Base-by-base conservation (phyloP, 2,888 invertebrate genomes). In the Dasysyrphus tricinctus region DNA sequence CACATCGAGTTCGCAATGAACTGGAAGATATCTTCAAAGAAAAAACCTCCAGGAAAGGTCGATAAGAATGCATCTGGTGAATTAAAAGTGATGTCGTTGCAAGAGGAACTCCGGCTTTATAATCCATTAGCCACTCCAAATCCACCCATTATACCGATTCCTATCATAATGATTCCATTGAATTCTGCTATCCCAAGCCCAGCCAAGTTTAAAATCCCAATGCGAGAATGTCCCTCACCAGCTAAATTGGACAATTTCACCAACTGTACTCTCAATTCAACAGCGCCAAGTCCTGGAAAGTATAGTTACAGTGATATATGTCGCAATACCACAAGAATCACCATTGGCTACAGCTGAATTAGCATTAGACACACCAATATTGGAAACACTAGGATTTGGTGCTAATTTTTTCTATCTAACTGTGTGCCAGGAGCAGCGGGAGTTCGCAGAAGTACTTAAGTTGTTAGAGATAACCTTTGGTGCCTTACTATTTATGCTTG, bases 201-300 rank as follows among this genome's bases (percentile, higher is more conserved):
- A 11, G 93, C 92, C 59, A 92, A 92, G 47, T 94, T 94, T 76
- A 94, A 94, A 90, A 91, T 94, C 56, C 94, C 94, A 2, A 93
- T 94, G 67, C 91, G 93, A 5, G 92, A 95, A 76, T 95, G 95
- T 88, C 95, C 95, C 5, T 94, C 94, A 49, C 92, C 95, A 70
- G 93, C 94, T 0, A 93, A 94, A 63, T 94, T 94, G 11, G 94
- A 94, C 47, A 94, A 94, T 87, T 93, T 94, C 7, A 94, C 94
- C 2, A 94, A 94, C 88, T 94, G 94, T 3, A 93, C 93, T 2
- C 92, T 94, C 0, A 92, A 94, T 24, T 93, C 94, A 5, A 92
- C 94, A 0, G 92, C 94, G 0, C 93, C 94, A 5, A 93, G 92
- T 83, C 92, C 93, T 0, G 92, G 92, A 32, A 92, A 92, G 81